Evolutionary conservation across 2,888 invertebrate genomes (phyloP).

Genomic region (Callimorpha dominula): DNA sequence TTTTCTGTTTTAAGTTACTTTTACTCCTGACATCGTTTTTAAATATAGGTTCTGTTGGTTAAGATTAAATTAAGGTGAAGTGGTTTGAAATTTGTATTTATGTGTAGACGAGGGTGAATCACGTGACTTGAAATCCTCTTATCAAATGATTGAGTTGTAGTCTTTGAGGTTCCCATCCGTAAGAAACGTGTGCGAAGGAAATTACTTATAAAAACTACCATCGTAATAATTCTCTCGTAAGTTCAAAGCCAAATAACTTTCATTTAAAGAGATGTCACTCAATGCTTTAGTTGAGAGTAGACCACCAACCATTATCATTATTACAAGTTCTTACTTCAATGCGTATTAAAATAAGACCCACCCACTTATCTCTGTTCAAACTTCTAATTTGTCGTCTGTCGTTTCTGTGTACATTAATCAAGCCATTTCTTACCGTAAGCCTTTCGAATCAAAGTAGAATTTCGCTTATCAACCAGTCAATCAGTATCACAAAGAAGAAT

Average conservation of each 20-base stretch:
- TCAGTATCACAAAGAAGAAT: conserved; percentile 77
- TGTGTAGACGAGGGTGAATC: too few relatives aligned
- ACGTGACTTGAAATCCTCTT: too few relatives aligned
- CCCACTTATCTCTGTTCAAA: conserved; percentile 55
- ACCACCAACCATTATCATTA: conserved; percentile 38
- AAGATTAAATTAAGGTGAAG: background rate
- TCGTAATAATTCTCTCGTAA: conserved; percentile 7
- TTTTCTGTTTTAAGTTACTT: too few relatives aligned
- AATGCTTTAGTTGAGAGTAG: conserved; percentile 18
- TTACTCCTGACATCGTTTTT: too few relatives aligned
- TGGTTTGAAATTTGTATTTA: background rate
- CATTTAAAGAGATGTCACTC: conserved; percentile 25
- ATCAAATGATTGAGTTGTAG: too few relatives aligned
- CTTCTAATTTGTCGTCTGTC: conserved; percentile 59
- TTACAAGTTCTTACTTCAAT: conserved; percentile 48
- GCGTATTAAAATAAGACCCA: conserved; percentile 46
- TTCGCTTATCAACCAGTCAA: conserved; percentile 78
- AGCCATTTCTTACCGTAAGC: conserved; percentile 65
- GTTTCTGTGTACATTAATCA: conserved; percentile 66
- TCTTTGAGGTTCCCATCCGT: background rate
- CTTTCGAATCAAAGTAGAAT: conserved; percentile 67
- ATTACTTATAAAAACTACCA: too few relatives aligned
- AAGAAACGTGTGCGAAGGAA: too few relatives aligned
- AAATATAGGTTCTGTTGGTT: background rate
- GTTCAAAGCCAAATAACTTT: conserved; percentile 24